A percentile compares a stretch with the other conserved stretches of the same genome.
Conservation (phyloP, 2,797 vertebrate species). For the Myotis vivesi region DNA sequence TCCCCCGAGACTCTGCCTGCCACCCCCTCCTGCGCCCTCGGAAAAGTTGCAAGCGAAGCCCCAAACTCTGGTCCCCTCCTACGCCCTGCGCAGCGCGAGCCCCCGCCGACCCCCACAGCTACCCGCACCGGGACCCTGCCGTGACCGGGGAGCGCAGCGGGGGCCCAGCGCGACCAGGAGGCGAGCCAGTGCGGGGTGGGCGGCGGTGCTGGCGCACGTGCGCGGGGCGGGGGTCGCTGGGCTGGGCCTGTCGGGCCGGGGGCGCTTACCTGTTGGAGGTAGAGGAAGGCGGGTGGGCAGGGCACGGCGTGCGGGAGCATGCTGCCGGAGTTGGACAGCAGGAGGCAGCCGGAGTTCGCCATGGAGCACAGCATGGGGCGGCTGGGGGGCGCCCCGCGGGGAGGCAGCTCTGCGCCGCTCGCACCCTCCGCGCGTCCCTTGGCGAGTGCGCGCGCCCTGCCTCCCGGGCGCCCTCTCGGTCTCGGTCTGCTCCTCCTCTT, state of each 20-base stretch:
- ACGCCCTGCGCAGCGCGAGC: slow-evolving; percentile 40
- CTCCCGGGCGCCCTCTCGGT: slow-evolving; percentile 78
- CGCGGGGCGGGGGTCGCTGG: slow-evolving; percentile 58
- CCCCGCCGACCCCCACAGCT: slow-evolving; percentile 43
- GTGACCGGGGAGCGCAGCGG: slow-evolving; percentile 62
- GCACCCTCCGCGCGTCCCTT: slow-evolving; percentile 71
- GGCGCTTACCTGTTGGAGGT: slow-evolving; percentile 95
- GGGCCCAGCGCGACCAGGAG: slow-evolving; percentile 27
- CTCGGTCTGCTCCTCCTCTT: slow-evolving; percentile 74
- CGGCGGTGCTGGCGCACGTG: slow-evolving; percentile 79
- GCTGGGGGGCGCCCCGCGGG: slow-evolving; percentile 85
- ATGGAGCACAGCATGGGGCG: slow-evolving; percentile 98
- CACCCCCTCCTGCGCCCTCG: slow-evolving; percentile 18
- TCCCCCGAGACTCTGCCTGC: slow-evolving; percentile 64
- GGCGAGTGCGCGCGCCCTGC: slow-evolving; percentile 72
- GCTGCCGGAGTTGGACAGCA: slow-evolving; percentile 92
- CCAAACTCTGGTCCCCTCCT: slow-evolving; percentile 53
- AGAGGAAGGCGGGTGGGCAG: slow-evolving; percentile 95
- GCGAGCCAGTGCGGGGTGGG: slow-evolving; percentile 58
- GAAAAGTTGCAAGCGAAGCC: slow-evolving; percentile 74
- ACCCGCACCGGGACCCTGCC: slow-evolving; percentile 38
- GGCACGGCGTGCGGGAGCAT: slow-evolving; percentile 94
- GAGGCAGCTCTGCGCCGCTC: slow-evolving; percentile 72
- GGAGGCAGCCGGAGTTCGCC: slow-evolving; percentile 96
- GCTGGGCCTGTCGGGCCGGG: slow-evolving; percentile 66